These are phyloP conservation scores for Drosophila demipolita DNA, from an alignment of 2,888 invertebrate genomes.

Conservation along the genomic window DNA sequence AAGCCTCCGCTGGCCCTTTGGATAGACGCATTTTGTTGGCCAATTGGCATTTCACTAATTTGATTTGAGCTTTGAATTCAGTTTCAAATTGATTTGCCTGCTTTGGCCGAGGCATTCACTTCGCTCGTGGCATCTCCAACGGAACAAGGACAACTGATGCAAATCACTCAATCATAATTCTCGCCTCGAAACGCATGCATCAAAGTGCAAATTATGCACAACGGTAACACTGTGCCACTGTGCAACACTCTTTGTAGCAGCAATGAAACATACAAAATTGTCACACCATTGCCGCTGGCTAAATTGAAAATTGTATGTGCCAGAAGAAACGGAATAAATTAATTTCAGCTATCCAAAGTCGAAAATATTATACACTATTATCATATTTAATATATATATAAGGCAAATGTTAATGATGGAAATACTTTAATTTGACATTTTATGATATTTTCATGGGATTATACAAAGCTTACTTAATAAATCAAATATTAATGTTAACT, in stretches of 20 bases:
- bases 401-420: background rate
- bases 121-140: slow-evolving; percentile 1
- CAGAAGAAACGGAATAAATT: background rate
- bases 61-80: slow-evolving; percentile 31
- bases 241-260: background rate
- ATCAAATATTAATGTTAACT: background rate
- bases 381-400: no score
- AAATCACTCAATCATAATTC: background rate
- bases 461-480: background rate
- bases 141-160: background rate
- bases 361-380: background rate
- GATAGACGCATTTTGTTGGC: slow-evolving; percentile 50
- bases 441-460: background rate
- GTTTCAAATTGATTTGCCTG: slow-evolving; percentile 7
- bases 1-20: slow-evolving; percentile 16
- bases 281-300: slow-evolving; percentile 11
- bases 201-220: background rate
- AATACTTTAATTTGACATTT: no score
- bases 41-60: slow-evolving; percentile 71
- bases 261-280: background rate
- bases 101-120: slow-evolving; percentile 6
- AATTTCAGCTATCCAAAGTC: background rate
- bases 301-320: slow-evolving; percentile 6
- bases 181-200: background rate
- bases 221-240: background rate